Conservation (phyloP, 2,797 vertebrate genomes). For the Enteromius trimaculatus region DNA sequence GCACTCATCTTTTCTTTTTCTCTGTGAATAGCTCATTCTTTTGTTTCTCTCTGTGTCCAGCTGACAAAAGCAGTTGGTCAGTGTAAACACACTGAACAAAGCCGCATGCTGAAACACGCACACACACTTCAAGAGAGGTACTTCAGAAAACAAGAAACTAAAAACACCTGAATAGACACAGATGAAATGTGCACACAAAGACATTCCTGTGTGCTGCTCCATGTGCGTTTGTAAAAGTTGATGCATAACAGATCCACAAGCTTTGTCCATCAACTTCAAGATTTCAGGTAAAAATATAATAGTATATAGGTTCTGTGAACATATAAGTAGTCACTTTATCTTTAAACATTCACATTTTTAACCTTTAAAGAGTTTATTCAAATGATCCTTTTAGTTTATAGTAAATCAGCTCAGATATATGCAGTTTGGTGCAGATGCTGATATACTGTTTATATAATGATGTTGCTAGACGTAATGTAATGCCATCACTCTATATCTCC, state of each 20-base stretch:
- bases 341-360: background rate
- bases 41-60: slow-evolving; percentile 36
- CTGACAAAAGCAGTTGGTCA: slow-evolving; percentile 35
- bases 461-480: background rate
- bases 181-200: slow-evolving; percentile 19
- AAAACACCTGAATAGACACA: slow-evolving; percentile 10
- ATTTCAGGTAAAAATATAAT: background rate
- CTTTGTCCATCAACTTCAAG: background rate
- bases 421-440: background rate
- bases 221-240: background rate
- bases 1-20: slow-evolving; percentile 6
- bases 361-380: background rate
- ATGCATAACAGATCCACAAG: background rate
- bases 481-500: background rate
- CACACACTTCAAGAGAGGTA: slow-evolving; percentile 14
- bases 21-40: slow-evolving; percentile 7
- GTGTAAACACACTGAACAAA: slow-evolving; percentile 31
- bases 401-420: too few species aligned
- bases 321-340: background rate
- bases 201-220: background rate
- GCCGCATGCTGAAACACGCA: slow-evolving; percentile 19
- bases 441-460: background rate
- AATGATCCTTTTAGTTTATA: too few species aligned
- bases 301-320: too few species aligned
- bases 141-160: slow-evolving; percentile 6